A percentile compares a stretch with the other conserved stretches of the same genome.
Evolutionary conservation across 2,888 invertebrate genomes (phyloP).

Genomic region (Spicauda simplicius): DNA sequence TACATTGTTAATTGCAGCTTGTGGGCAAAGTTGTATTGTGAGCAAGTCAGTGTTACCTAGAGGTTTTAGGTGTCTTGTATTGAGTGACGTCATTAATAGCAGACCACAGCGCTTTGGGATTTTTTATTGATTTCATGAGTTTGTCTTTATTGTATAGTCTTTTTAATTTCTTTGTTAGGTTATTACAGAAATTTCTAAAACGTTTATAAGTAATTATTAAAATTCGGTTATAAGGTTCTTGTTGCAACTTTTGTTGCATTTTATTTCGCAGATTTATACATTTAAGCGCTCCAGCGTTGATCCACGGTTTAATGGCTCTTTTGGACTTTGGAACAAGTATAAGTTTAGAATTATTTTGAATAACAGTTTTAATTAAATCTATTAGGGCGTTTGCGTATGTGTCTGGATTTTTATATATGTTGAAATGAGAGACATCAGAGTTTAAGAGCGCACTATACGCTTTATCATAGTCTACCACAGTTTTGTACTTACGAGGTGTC

Average conservation of each 20-base stretch:
- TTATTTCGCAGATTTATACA: slow-evolving; percentile 20
- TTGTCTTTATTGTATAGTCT: slow-evolving; percentile 12
- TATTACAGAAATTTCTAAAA: slow-evolving; percentile 29
- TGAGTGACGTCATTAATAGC: slow-evolving; percentile 22
- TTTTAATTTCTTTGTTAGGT: slow-evolving; percentile 32
- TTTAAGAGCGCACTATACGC: slow-evolving; percentile 8
- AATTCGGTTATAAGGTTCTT: neutral
- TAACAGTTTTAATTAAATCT: neutral
- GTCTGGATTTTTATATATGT: slow-evolving; percentile 18
- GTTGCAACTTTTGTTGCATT: slow-evolving; percentile 19
- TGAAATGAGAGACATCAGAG: slow-evolving; percentile 13
- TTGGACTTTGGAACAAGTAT: neutral
- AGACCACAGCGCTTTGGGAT: slow-evolving; percentile 22
- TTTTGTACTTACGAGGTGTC: neutral
- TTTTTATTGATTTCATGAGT: neutral
- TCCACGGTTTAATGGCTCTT: slow-evolving; percentile 26
- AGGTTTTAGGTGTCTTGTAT: slow-evolving; percentile 15
- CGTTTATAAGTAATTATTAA: slow-evolving; percentile 19
- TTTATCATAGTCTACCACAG: neutral
- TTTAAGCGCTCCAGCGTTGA: slow-evolving; percentile 9
- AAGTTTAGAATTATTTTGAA: neutral
- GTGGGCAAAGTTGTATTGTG: neutral
- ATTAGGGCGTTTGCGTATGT: slow-evolving; percentile 13
- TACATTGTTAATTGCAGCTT: slow-evolving; percentile 1
- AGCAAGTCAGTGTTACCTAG: neutral